Evolutionary conservation across 2,888 invertebrate genomes (phyloP).

Genomic region (Gastracanthus pulcherrimus): DNA sequence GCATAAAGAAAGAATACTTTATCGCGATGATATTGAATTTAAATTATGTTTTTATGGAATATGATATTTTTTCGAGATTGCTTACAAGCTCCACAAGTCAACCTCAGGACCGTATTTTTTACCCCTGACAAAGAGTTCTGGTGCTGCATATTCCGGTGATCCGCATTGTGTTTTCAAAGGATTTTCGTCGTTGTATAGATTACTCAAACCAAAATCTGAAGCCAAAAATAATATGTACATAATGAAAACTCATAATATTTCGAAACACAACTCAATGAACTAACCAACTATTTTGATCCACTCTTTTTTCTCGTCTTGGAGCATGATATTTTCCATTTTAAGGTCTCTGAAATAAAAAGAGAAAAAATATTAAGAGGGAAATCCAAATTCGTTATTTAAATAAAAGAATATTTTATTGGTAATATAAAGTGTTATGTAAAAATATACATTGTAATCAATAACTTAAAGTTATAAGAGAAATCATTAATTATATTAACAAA

Average conservation of each 20-base stretch:
- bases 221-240: neutral
- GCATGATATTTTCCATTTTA: constrained; percentile 89
- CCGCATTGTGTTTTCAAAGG: constrained; percentile 88
- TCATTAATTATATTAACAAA: too few species aligned
- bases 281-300: constrained; percentile 86
- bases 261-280: constrained; percentile 58
- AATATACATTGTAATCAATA: too few species aligned
- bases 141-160: constrained; percentile 89
- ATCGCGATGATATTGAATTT: constrained; percentile 14
- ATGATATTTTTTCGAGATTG: constrained; percentile 6
- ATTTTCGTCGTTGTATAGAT: constrained; percentile 81
- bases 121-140: constrained; percentile 85
- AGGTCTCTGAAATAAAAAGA: constrained; percentile 82
- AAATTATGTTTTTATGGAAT: constrained; percentile 37
- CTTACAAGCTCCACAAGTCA: constrained; percentile 87
- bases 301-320: constrained; percentile 82
- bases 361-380: too few species aligned
- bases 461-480: too few species aligned
- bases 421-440: too few species aligned
- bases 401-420: too few species aligned
- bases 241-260: neutral
- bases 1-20: constrained; percentile 2
- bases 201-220: constrained; percentile 87
- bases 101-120: constrained; percentile 87
- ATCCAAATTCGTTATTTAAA: too few species aligned